Evolutionary conservation across 2,888 invertebrate genomes (phyloP), one percentile per base, ranked within the genome.

Genomic region (Myopa testacea): DNA sequence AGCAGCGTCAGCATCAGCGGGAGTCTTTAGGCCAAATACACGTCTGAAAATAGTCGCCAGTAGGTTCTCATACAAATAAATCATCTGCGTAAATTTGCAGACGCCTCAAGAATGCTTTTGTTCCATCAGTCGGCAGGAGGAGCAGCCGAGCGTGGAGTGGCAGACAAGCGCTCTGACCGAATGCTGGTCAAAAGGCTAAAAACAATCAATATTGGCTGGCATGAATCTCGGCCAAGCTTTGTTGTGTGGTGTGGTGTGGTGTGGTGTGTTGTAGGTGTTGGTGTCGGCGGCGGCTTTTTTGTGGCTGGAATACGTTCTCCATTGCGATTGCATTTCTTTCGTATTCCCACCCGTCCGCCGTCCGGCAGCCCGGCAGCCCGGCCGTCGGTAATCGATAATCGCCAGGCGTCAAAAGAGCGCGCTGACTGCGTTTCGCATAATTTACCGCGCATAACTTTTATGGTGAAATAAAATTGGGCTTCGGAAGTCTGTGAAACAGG

Each of bases 1-100:
- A 38, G 38, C 38, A 10, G 65, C 16, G n/a, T 5, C 65, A 40
- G 62, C 60, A 58, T 38, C 71, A 71, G 71, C 26, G 38, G 62
- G 26, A 63, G 62, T 38, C 75, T 58, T n/a, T 37, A 26, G 69
- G 69, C 69, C 75, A 69, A 58, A 50, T 73, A 70, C 70, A 26
- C 70, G 70, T 34, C 45, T 14, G 40, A 19, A 60, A 73, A 75
- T 68, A 69, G 75, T 75, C 69, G 38, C 55, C 67, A 50, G 38
- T 14, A 40, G 67, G 70, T 78, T 77, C 78, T 72, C 79, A 80
- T 82, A 83, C 82, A 80, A 82, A 87, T 87, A 86, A 86, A 86
- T 86, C 86, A 86, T 86, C 82, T 82, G 86, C 83, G 86, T 84
- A 86, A 86, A 83, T 83, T 84, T 84, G 77, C 78, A 74, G 81